phyloP scores from a whole-genome alignment of 2,113 vertebrate species.

The Acinonyx jubatus region DNA sequence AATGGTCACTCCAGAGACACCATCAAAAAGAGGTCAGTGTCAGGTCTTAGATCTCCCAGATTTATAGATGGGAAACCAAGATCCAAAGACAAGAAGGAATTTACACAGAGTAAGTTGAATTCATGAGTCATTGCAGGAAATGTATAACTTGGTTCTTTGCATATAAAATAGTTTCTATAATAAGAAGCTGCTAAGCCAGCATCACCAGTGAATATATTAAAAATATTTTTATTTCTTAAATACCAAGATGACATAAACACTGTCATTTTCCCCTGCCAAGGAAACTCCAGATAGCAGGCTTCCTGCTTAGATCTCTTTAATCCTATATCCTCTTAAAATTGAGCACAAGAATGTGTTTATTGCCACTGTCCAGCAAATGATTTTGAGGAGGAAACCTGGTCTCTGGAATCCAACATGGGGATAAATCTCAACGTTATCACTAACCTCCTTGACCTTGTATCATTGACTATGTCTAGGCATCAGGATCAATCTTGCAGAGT shows the following conservation, averaged over 20 bases:
- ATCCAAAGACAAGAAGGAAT: background rate
- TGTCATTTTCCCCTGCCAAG: background rate
- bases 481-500: background rate
- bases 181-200: background rate
- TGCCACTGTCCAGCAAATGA: background rate
- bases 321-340: constrained; percentile 13
- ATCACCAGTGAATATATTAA: background rate
- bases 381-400: background rate
- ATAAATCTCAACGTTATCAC: background rate
- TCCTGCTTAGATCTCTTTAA: background rate
- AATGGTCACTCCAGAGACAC: background rate
- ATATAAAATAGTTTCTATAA: background rate
- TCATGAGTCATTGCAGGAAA: background rate
- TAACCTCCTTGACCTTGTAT: background rate
- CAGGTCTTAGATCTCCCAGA: background rate
- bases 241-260: background rate
- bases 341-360: background rate
- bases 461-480: background rate
- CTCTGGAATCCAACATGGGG: background rate
- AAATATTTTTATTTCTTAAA: constrained; percentile 36
- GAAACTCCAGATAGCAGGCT: background rate
- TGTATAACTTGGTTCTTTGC: background rate
- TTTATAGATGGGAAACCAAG: background rate
- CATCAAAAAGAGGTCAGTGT: background rate
- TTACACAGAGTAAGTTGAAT: background rate